Conservation (phyloP, 2,888 invertebrate genomes). For the Dinocampus coccinellae region DNA sequence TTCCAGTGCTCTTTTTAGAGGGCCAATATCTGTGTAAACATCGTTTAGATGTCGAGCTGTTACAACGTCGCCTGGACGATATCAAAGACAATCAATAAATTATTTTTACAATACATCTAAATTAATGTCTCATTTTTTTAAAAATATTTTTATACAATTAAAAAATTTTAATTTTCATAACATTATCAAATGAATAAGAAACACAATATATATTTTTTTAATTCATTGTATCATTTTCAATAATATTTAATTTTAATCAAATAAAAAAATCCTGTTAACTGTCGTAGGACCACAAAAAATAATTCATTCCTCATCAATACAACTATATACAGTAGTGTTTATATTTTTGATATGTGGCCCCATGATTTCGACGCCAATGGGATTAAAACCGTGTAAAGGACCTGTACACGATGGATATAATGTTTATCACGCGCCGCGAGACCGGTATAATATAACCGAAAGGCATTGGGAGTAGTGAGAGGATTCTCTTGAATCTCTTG, state of each 20-base stretch:
- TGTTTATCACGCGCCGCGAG: slow-evolving; percentile 30
- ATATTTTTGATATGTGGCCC: neutral
- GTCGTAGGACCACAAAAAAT: no score
- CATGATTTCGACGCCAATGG: slow-evolving; percentile 44
- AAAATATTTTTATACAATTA: neutral
- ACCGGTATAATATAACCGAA: slow-evolving; percentile 35
- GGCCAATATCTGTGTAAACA: slow-evolving; percentile 86
- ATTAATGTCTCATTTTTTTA: neutral
- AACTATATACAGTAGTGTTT: no score
- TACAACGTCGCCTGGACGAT: slow-evolving; percentile 71
- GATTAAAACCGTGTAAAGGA: slow-evolving; percentile 11
- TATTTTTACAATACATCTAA: neutral
- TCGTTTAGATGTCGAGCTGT: slow-evolving; percentile 74
- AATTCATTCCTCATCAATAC: no score
- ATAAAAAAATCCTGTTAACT: no score
- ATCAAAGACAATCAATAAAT: slow-evolving; percentile 58
- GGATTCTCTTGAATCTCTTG: slow-evolving; percentile 4
- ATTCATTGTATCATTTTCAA: no score
- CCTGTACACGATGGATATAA: slow-evolving; percentile 33
- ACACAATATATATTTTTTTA: no score
- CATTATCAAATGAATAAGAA: neutral
- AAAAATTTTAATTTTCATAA: neutral
- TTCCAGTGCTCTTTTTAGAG: slow-evolving; percentile 90
- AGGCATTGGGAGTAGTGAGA: slow-evolving; percentile 16
- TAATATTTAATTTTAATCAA: no score